phyloP scores from a whole-genome alignment of 2,797 vertebrate genomes.

The Denticeps clupeoides region DNA sequence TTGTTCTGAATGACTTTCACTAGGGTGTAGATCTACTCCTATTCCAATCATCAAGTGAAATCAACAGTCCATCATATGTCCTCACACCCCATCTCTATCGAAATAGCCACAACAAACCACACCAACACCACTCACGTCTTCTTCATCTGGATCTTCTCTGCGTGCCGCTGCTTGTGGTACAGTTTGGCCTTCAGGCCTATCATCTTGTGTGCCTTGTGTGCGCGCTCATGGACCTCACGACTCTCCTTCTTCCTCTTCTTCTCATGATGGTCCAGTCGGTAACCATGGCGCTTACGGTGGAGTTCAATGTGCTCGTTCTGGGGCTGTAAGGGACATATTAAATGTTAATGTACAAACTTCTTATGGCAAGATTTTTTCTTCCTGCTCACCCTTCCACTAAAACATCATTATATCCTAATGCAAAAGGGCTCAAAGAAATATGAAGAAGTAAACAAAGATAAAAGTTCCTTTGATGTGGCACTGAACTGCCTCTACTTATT shows the following conservation, averaged over 20 bases:
- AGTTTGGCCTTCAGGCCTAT: constrained; percentile 96
- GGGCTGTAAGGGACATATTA: constrained; percentile 58
- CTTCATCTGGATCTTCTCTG: constrained; percentile 98
- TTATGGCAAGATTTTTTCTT: too few relatives aligned
- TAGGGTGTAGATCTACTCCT: too few relatives aligned
- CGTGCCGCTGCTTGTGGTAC: constrained; percentile 92
- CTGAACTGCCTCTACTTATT: too few relatives aligned
- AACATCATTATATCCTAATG: too few relatives aligned
- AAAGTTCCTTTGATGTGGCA: too few relatives aligned
- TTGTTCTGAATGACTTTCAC: neutral
- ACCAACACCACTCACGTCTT: constrained; percentile 78
- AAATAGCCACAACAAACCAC: too few relatives aligned
- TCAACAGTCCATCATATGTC: too few relatives aligned
- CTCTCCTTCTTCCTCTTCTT: constrained; percentile 92
- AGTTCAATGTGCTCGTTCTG: constrained; percentile 97
- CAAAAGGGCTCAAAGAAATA: too few relatives aligned
- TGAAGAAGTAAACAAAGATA: too few relatives aligned
- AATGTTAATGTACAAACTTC: neutral
- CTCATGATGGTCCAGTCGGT: constrained; percentile 92
- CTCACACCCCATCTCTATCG: too few relatives aligned
- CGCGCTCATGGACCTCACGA: constrained; percentile 81
- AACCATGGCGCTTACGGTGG: constrained; percentile 87
- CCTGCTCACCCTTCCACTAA: too few relatives aligned
- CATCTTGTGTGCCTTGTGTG: constrained; percentile 89
- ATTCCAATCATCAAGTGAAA: too few relatives aligned